Evolutionary conservation across 1,140 invertebrate genomes (phyloP).

Genomic region (Anastrepha ludens): DNA sequence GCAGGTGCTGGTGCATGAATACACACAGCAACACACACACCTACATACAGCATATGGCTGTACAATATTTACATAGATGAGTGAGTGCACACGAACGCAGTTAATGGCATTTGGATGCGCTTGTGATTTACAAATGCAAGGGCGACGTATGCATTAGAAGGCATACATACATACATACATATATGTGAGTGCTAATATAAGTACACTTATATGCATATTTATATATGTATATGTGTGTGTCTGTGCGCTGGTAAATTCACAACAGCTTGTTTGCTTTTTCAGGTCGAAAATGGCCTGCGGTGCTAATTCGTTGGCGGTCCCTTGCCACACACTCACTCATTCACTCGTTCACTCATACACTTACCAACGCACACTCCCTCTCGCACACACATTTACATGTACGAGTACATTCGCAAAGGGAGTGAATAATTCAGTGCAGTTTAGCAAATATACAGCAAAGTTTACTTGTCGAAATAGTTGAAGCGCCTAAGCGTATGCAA

Average conservation of each 20-base stretch:
- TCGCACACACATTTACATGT: too few relatives aligned
- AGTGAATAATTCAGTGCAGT: background rate
- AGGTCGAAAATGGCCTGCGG: slow-evolving; percentile 12
- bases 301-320: background rate
- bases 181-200: background rate
- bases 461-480: slow-evolving; percentile 25
- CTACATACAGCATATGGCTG: background rate
- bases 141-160: background rate
- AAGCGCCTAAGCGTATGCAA: slow-evolving; percentile 32
- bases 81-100: background rate
- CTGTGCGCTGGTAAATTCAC: background rate
- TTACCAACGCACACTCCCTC: background rate
- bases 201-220: background rate
- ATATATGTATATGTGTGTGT: background rate
- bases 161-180: background rate
- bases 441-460: background rate
- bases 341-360: background rate
- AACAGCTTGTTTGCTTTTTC: slow-evolving; percentile 49
- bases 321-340: background rate
- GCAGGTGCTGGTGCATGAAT: background rate
- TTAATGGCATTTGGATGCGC: slow-evolving; percentile 38
- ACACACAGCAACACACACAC: background rate
- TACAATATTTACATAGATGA: background rate
- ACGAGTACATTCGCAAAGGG: background rate
- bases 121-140: background rate